These are phyloP conservation scores for Sebastes hubbsi DNA, from an alignment of 2,797 vertebrate genomes.

Conservation along the genomic window DNA sequence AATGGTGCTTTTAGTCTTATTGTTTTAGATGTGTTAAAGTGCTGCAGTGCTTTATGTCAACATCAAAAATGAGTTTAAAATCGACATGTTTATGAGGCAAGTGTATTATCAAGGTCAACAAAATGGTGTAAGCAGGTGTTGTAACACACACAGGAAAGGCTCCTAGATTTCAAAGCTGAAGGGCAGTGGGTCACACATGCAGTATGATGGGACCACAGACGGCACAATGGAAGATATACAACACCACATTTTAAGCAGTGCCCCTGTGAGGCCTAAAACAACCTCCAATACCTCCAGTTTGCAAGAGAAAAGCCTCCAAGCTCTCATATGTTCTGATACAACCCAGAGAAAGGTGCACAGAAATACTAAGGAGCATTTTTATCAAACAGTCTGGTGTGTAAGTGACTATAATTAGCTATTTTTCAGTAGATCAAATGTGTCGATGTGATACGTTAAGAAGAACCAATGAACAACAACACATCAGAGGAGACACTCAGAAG, in stretches of 20 bases:
- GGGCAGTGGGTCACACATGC: slow-evolving; percentile 46
- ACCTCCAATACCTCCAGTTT: background rate
- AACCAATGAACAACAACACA: slow-evolving; percentile 80
- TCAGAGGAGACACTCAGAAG: slow-evolving; percentile 81
- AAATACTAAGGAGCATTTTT: background rate
- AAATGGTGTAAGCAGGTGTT: slow-evolving; percentile 43
- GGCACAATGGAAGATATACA: slow-evolving; percentile 31
- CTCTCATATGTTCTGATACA: slow-evolving; percentile 14
- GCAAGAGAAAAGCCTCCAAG: background rate
- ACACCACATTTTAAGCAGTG: slow-evolving; percentile 30
- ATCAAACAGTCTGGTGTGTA: background rate
- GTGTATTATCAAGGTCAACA: slow-evolving; percentile 8
- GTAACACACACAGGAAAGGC: slow-evolving; percentile 41
- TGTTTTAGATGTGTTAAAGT: slow-evolving; percentile 13
- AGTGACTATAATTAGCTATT: background rate
- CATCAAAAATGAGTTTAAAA: background rate
- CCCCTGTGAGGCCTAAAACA: slow-evolving; percentile 12
- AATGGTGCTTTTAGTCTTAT: background rate
- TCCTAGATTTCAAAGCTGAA: slow-evolving; percentile 11
- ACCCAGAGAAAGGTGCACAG: slow-evolving; percentile 44
- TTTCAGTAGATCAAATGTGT: slow-evolving; percentile 26
- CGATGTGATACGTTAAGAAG: slow-evolving; percentile 39
- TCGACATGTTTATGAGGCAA: background rate
- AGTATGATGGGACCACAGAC: slow-evolving; percentile 56
- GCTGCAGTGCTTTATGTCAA: background rate